Evolutionary conservation across 2,888 invertebrate species (phyloP).

Genomic region (Lasioglossum figueresi): DNA sequence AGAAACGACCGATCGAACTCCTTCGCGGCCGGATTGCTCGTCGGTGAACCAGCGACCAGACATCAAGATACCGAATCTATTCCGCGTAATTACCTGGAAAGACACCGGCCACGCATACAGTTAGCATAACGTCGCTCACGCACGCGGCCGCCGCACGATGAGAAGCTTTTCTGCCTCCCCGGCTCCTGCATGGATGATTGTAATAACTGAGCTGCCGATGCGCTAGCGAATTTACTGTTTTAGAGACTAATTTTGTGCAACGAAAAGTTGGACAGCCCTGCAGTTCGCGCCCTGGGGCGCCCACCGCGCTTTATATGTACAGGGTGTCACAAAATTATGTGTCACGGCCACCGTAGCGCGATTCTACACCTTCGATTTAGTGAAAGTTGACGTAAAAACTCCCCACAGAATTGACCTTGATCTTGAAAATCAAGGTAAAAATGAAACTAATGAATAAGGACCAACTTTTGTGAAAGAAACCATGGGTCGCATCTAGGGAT

Average conservation of each 20-base stretch:
- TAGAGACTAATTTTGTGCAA: neutral
- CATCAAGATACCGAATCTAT: slow-evolving; percentile 76
- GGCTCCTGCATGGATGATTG: slow-evolving; percentile 11
- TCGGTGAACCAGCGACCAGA: slow-evolving; percentile 47
- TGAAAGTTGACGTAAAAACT: too few relatives aligned
- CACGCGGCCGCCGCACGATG: slow-evolving; percentile 25
- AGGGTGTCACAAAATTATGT: too few relatives aligned
- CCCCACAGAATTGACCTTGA: too few relatives aligned
- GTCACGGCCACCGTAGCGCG: too few relatives aligned
- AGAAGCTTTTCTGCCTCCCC: slow-evolving; percentile 22
- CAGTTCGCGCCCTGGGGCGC: neutral
- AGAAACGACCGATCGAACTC: slow-evolving; percentile 64
- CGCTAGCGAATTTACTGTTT: neutral
- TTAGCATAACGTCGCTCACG: slow-evolving; percentile 56
- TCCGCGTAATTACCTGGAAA: slow-evolving; percentile 73
- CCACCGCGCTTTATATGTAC: neutral
- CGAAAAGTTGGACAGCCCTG: neutral
- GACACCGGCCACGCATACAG: slow-evolving; percentile 49
- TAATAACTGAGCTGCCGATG: neutral
- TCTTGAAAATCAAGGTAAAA: too few relatives aligned
- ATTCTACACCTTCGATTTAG: too few relatives aligned
- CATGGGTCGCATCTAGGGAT: too few relatives aligned
- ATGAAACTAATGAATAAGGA: too few relatives aligned
- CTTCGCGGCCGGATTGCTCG: slow-evolving; percentile 51
- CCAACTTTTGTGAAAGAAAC: too few relatives aligned